Conservation (phyloP, 2,113 vertebrate genomes). For the Pristiophorus japonicus region DNA sequence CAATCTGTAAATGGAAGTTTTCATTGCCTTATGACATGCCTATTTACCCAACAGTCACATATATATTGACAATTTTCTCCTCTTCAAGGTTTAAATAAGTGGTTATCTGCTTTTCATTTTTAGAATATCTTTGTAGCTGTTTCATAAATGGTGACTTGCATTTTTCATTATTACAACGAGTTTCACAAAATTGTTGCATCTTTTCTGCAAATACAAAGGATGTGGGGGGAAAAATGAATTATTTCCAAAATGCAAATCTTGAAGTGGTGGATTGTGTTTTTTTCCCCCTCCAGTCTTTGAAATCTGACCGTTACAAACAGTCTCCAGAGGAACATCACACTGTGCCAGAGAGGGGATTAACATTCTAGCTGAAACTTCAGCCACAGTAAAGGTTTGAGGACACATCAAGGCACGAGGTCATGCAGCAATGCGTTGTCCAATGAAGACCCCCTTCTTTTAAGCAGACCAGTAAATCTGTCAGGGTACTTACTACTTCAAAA, state of each 20-base stretch:
- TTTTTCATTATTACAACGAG: background rate
- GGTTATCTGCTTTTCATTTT: constrained; percentile 2
- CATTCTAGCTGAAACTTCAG: background rate
- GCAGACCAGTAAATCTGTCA: background rate
- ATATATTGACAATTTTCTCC: constrained; percentile 26
- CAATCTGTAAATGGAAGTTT: constrained; percentile 22
- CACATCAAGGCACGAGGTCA: background rate
- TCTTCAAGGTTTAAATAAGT: background rate
- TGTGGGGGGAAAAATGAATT: constrained; percentile 1
- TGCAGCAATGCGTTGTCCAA: background rate
- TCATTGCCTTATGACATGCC: constrained; percentile 15
- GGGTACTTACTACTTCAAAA: background rate
- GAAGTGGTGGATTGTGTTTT: background rate
- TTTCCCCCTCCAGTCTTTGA: background rate
- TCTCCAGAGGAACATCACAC: background rate
- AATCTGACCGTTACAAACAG: background rate
- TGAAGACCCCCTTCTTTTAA: background rate
- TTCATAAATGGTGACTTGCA: background rate
- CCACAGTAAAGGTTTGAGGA: background rate
- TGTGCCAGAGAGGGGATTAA: background rate
- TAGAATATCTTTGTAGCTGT: background rate
- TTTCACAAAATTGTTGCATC: background rate
- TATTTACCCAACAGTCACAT: constrained; percentile 27
- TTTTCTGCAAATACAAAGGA: background rate
- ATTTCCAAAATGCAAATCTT: background rate